These are phyloP conservation scores for Xestia rhomboidea DNA, from an alignment of 2,888 invertebrate genomes.

Conservation along the genomic window DNA sequence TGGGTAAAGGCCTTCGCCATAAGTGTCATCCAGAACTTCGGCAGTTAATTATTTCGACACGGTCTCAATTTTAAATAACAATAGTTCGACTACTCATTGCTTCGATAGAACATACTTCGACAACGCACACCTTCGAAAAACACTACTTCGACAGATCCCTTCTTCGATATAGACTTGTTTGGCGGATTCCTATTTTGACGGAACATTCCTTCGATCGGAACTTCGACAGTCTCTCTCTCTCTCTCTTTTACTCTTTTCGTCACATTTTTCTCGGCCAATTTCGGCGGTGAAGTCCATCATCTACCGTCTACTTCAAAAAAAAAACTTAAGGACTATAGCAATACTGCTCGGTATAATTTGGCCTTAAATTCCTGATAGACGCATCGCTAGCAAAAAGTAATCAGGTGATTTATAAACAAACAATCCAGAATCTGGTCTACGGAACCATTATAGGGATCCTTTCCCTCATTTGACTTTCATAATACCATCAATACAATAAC, in stretches of 20 bases:
- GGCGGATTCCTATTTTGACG: too few relatives aligned
- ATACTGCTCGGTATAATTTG: background rate
- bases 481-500: constrained; percentile 41
- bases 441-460: constrained; percentile 33
- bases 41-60: too few relatives aligned
- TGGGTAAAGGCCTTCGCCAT: background rate
- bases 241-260: background rate
- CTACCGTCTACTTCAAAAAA: background rate
- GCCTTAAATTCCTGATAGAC: background rate
- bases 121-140: too few relatives aligned
- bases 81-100: too few relatives aligned
- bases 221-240: too few relatives aligned
- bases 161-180: too few relatives aligned
- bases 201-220: too few relatives aligned
- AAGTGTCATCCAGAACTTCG: too few relatives aligned
- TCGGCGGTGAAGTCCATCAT: background rate
- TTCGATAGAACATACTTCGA: too few relatives aligned
- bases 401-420: constrained; percentile 53
- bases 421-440: constrained; percentile 43
- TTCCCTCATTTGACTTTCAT: constrained; percentile 60
- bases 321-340: background rate
- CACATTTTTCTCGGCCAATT: background rate
- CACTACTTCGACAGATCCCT: too few relatives aligned
- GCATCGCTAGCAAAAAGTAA: constrained; percentile 39
- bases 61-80: too few relatives aligned